These are phyloP conservation scores for Tigriopus californicus DNA, from an alignment of 2,888 invertebrate species.

Conservation along the genomic window DNA sequence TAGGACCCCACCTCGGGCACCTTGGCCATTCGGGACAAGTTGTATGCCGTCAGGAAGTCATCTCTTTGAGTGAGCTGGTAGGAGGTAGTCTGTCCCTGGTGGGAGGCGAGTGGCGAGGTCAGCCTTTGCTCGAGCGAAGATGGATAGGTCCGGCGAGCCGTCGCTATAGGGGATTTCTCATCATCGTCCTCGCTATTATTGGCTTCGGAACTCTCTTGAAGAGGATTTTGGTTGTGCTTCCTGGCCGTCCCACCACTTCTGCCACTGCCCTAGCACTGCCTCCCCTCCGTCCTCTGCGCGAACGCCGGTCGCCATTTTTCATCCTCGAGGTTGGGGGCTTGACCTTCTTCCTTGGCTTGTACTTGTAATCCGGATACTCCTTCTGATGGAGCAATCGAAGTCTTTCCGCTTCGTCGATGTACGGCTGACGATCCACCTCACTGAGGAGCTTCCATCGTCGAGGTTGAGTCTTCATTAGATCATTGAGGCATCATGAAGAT, in stretches of 20 bases:
- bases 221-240: not conserved
- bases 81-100: too few relatives aligned
- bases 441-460: slow-evolving; percentile 17
- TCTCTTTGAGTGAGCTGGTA: too few relatives aligned
- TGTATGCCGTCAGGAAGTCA: too few relatives aligned
- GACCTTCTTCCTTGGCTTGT: slow-evolving; percentile 71
- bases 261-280: not conserved
- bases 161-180: not conserved
- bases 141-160: too few relatives aligned
- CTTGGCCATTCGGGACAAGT: too few relatives aligned
- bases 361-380: slow-evolving; percentile 85
- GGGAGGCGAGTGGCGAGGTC: too few relatives aligned
- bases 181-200: not conserved
- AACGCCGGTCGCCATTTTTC: not conserved
- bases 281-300: not conserved
- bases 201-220: not conserved
- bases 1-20: too few relatives aligned
- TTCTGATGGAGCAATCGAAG: slow-evolving; percentile 35
- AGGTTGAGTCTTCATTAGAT: not conserved
- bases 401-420: slow-evolving; percentile 31
- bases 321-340: not conserved
- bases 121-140: too few relatives aligned
- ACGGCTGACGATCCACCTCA: slow-evolving; percentile 29
- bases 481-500: not conserved
- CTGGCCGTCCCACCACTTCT: not conserved